Conservation (phyloP, 2,113 vertebrate genomes). For the Cynocephalus volans region DNA sequence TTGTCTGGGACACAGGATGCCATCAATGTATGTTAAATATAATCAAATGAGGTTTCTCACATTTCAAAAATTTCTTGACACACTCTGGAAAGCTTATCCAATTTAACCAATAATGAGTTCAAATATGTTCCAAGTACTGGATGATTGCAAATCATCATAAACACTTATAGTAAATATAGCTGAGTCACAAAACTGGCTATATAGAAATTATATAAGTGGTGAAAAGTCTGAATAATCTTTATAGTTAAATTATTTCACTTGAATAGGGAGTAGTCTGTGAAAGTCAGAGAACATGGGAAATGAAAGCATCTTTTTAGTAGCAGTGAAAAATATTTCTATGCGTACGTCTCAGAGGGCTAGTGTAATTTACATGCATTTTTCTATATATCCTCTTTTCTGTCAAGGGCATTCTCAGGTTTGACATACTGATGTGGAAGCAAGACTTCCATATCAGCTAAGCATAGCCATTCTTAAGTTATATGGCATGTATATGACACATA, state of each 20-base stretch:
- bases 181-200: not conserved
- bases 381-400: not conserved
- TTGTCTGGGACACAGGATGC: not conserved
- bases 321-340: not conserved
- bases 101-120: not conserved
- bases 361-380: slow-evolving; percentile 40
- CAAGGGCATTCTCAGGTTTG: not conserved
- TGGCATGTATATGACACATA: not conserved
- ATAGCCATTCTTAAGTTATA: slow-evolving; percentile 44
- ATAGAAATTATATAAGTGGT: not conserved
- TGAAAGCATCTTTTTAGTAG: not conserved
- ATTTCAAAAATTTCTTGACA: slow-evolving; percentile 16
- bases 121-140: not conserved
- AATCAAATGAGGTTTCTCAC: not conserved
- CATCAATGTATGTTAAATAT: not conserved
- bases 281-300: not conserved
- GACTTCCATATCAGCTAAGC: not conserved
- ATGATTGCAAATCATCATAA: not conserved
- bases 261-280: not conserved
- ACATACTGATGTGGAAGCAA: not conserved
- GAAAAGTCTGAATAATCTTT: not conserved
- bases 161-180: not conserved
- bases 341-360: not conserved
- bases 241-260: slow-evolving; percentile 48
- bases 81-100: not conserved